These are phyloP conservation scores for Catharus minimus DNA, from an alignment of 2,113 vertebrate genomes.

Conservation along the genomic window DNA sequence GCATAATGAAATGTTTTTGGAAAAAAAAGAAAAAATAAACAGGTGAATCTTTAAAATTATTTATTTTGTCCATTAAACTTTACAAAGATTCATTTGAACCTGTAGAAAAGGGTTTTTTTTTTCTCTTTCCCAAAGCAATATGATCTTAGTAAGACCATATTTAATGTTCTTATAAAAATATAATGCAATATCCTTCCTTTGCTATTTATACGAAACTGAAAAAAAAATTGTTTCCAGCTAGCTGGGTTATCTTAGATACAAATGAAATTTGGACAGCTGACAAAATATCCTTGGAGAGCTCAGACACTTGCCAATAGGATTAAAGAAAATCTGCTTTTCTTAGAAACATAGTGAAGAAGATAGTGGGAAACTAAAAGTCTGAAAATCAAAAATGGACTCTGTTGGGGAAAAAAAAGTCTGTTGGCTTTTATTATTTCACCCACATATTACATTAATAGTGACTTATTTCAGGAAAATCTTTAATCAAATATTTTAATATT, in stretches of 20 bases:
- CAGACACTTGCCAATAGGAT: background rate
- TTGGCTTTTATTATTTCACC: background rate
- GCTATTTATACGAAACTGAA: background rate
- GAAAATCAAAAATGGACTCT: background rate
- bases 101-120: background rate
- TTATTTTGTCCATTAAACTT: background rate
- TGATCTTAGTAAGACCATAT: background rate
- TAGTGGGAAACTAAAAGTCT: background rate
- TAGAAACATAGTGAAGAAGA: background rate
- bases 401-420: background rate
- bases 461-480: background rate
- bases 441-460: background rate
- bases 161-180: background rate
- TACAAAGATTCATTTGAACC: background rate
- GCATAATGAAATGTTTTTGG: background rate
- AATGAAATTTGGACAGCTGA: conserved; percentile 6
- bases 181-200: background rate
- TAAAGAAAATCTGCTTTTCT: background rate
- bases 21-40: background rate
- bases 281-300: background rate
- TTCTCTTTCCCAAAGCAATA: background rate
- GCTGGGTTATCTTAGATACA: background rate
- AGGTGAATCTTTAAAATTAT: background rate
- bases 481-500: background rate
- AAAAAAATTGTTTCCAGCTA: background rate